Evolutionary conservation across 2,888 invertebrate species (phyloP), one percentile per base, ranked within the genome.

Genomic region (Drosophila parthenogenetica): DNA sequence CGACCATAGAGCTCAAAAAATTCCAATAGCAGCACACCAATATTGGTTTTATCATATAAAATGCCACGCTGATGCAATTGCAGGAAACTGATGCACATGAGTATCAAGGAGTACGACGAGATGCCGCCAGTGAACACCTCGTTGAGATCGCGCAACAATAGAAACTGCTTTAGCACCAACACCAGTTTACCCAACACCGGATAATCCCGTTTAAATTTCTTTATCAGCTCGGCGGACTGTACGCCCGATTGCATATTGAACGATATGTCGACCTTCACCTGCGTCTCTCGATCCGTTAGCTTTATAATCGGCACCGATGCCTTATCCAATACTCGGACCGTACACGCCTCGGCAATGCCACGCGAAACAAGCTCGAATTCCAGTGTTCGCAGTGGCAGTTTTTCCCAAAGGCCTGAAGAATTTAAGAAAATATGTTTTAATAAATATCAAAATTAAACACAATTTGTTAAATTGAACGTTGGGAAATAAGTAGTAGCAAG

Each of bases 201-300:
- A 93, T 95, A 99, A 87, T 95, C 95, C 69, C 95, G 94, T 92
- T 98, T 97, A 91, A 96, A 98, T 87, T 96, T 95, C 93, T 97
- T 97, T 85, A 99, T 99, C 76, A 99, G 95, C 93, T 98, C 97
- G 10, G 98, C 99, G 85, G 98, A 98, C 93, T 97, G 96, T 46
- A 99, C 98, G 67, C 99, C 99, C 93, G 98, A 98, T 92, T 96
- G 97, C 97, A 99, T 99, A 93, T 99, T 99, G 94, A 99, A 99
- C 90, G 99, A 98, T 92, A 99, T 99, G 93, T 99, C 99, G 90
- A 98, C 98, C 94, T 97, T 97, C 67, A 99, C 96, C 77, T 81
- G 95, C 93, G 92, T 93, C 91, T 95, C 94, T 73, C 94, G 94
- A 92, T 99, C 98, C 32, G 97, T 98, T 93, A 99, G 94, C 94